Evolutionary conservation across 2,113 vertebrate genomes (phyloP), one percentile per base, ranked within the genome.

Genomic region (Platycercus adscitus): DNA sequence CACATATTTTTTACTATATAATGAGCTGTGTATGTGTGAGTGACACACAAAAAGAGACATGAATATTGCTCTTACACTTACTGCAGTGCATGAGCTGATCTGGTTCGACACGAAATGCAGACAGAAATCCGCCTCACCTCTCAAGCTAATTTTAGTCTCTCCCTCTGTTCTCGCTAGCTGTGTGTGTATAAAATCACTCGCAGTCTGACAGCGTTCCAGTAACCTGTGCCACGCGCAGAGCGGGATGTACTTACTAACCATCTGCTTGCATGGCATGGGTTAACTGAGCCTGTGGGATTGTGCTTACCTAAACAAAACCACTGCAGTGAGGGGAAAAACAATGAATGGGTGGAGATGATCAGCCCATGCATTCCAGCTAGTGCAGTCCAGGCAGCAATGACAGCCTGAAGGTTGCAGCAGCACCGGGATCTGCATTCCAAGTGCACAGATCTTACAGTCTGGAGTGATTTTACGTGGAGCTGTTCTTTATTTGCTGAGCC

Each of bases 261-360:
- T 95, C 95, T 93, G 91, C 96, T 94, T 81, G 97, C 92, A 94
- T 93, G 88, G 91, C 93, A 97, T 14, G 97, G 92, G 97, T 98
- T 98, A 98, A 98, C 95, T 41, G 86, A 96, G 90, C 86, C 88
- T 84, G 95, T 86, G 92, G 90, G 96, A 96, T 97, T 96, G 89
- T 96, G 95, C 97, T 97, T 97, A 96, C 93, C 96, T 97, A 95
- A 95, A 98, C 96, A 97, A 97, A 97, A 96, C 94, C 96, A 94
- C 97, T 87, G 96, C 97, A 97, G 96, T 93, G 96, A 97, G 91
- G 95, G 89, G 93, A 86, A 95, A 97, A 96, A 96, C 95, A 96
- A 93, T 97, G 97, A 97, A 96, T 96, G 97, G 97, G 97, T 97
- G 96, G 97, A 97, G 97, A 97, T 95, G 96, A 96, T 85, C 96